Conservation (phyloP, 2,888 invertebrate genomes). For the Vanessa cardui region DNA sequence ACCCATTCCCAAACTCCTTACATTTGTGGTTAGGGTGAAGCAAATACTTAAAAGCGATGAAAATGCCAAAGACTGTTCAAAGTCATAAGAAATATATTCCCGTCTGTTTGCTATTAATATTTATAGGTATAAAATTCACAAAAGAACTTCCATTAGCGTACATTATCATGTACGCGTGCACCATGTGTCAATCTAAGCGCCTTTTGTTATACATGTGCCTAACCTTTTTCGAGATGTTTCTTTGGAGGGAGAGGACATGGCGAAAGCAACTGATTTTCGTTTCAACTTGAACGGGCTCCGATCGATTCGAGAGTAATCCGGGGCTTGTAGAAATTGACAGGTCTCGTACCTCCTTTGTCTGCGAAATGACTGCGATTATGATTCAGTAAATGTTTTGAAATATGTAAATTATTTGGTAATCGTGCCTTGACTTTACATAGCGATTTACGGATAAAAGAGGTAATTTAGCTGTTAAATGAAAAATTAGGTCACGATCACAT, state of each 20-base stretch:
- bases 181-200: neutral
- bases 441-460: too few relatives aligned
- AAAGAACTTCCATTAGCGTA: neutral
- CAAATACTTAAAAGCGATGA: too few relatives aligned
- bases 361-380: conserved; percentile 26
- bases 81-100: too few relatives aligned
- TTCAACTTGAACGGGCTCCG: conserved; percentile 54
- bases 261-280: conserved; percentile 52
- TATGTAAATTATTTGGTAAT: neutral
- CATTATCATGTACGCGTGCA: neutral
- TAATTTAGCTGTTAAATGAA: too few relatives aligned
- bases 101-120: neutral
- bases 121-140: neutral
- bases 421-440: conserved; percentile 5
- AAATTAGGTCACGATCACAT: too few relatives aligned
- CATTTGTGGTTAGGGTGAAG: too few relatives aligned
- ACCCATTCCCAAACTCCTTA: too few relatives aligned
- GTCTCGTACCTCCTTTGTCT: conserved; percentile 39
- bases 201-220: too few relatives aligned
- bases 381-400: neutral
- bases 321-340: conserved; percentile 49
- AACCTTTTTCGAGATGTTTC: conserved; percentile 56
- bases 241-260: conserved; percentile 49
- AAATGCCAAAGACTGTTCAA: too few relatives aligned
- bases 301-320: conserved; percentile 47